Evolutionary conservation across 2,113 vertebrate genomes (phyloP).

Genomic region (Carassius auratus): DNA sequence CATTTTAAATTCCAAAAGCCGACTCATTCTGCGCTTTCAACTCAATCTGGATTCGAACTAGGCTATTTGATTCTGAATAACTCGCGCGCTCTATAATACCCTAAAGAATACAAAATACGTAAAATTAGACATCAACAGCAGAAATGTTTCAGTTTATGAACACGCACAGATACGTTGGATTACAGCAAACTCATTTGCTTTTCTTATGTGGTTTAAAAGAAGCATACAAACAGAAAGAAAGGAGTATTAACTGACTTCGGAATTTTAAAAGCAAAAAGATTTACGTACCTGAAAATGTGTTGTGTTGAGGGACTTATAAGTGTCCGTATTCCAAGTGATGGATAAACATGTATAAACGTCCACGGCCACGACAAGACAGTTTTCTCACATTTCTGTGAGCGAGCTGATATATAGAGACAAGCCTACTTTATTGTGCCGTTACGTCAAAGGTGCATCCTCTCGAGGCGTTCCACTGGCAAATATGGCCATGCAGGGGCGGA

Average conservation of each 20-base stretch:
- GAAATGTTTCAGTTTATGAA: background rate
- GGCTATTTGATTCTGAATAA: background rate
- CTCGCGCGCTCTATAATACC: background rate
- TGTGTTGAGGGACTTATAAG: constrained; percentile 32
- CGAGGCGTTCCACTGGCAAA: constrained; percentile 70
- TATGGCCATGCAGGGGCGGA: constrained; percentile 76
- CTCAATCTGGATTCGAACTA: background rate
- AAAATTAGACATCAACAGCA: background rate
- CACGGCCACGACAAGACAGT: constrained; percentile 16
- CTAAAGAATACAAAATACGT: background rate
- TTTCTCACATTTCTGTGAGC: constrained; percentile 48
- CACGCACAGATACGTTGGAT: background rate
- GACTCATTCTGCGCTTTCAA: background rate
- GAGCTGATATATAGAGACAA: constrained; percentile 53
- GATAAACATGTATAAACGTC: constrained; percentile 51
- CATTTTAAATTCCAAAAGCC: background rate
- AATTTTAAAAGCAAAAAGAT: background rate
- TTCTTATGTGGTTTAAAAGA: background rate
- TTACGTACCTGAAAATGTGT: constrained; percentile 18
- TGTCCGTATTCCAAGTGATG: constrained; percentile 54
- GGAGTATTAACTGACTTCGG: background rate
- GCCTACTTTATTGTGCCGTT: constrained; percentile 69
- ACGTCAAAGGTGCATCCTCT: constrained; percentile 71
- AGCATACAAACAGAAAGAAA: background rate
- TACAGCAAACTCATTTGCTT: background rate